Percentiles rank a stretch among this genome's conserved stretches.
These are phyloP conservation scores for Danio choprae DNA, from an alignment of 2,797 vertebrate genomes.

Conservation along the genomic window DNA sequence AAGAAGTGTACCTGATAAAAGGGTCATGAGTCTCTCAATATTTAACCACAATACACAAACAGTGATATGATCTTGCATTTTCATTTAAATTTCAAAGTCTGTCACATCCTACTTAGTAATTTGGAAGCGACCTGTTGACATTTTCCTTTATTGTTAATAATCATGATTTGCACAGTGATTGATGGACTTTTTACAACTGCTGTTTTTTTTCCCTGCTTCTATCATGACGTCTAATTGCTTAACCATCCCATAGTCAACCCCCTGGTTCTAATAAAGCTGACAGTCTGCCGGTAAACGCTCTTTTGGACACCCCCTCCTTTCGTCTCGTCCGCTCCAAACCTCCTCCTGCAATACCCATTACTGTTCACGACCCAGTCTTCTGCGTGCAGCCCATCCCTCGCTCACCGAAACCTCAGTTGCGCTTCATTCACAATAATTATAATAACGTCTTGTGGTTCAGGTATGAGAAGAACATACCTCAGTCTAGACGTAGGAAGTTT, in stretches of 20 bases:
- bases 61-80: conserved; percentile 9
- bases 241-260: conserved; percentile 65
- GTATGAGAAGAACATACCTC: conserved; percentile 68
- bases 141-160: conserved; percentile 66
- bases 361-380: conserved; percentile 69
- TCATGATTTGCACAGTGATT: conserved; percentile 68
- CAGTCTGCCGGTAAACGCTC: conserved; percentile 55
- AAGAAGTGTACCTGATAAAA: too few species aligned
- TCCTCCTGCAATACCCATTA: conserved; percentile 77
- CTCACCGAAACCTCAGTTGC: conserved; percentile 60
- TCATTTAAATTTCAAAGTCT: neutral
- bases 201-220: conserved; percentile 62
- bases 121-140: conserved; percentile 36
- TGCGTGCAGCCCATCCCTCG: conserved; percentile 35
- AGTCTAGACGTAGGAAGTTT: conserved; percentile 74
- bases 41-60: neutral
- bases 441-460: conserved; percentile 66
- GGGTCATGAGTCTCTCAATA: too few species aligned
- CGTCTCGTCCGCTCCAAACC: conserved; percentile 55
- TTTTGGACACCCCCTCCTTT: conserved; percentile 36
- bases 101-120: conserved; percentile 56
- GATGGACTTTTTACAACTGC: conserved; percentile 63
- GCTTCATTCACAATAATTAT: conserved; percentile 65
- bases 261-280: conserved; percentile 68
- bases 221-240: conserved; percentile 63